Conservation (phyloP, 2,888 invertebrate genomes). For the Ophioninae sp. region DNA sequence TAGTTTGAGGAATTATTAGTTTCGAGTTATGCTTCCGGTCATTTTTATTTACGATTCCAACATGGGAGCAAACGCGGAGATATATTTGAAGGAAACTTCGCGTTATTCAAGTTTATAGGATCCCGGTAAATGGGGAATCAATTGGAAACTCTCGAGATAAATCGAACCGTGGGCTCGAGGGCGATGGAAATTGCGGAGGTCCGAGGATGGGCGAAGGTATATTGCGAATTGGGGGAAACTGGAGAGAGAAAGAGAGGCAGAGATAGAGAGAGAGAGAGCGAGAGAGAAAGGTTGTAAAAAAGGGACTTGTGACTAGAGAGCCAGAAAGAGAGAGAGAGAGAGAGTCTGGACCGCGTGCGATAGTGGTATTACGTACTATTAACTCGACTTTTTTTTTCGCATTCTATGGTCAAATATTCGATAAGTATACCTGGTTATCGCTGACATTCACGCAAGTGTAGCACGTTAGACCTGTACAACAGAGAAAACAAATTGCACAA, state of each 20-base stretch:
- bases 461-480: constrained; percentile 82
- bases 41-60: background rate
- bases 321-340: background rate
- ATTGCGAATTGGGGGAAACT: background rate
- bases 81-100: background rate
- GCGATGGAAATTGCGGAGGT: constrained; percentile 19
- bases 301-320: background rate
- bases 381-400: constrained; percentile 67
- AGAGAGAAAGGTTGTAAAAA: background rate
- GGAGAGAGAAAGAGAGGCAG: background rate
- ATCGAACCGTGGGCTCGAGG: constrained; percentile 12
- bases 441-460: constrained; percentile 86
- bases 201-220: background rate
- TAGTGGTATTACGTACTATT: constrained; percentile 71
- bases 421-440: constrained; percentile 82
- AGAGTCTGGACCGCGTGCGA: constrained; percentile 63
- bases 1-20: background rate
- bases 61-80: background rate
- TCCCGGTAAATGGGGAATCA: constrained; percentile 12
- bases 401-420: constrained; percentile 14
- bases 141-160: constrained; percentile 20
- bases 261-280: background rate
- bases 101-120: constrained; percentile 2
- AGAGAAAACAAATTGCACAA: constrained; percentile 57
- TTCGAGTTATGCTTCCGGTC: background rate